A percentile compares a stretch with the other conserved stretches of the same genome.
Conservation (phyloP, 2,888 invertebrate genomes). For the Lithosia quadra region DNA sequence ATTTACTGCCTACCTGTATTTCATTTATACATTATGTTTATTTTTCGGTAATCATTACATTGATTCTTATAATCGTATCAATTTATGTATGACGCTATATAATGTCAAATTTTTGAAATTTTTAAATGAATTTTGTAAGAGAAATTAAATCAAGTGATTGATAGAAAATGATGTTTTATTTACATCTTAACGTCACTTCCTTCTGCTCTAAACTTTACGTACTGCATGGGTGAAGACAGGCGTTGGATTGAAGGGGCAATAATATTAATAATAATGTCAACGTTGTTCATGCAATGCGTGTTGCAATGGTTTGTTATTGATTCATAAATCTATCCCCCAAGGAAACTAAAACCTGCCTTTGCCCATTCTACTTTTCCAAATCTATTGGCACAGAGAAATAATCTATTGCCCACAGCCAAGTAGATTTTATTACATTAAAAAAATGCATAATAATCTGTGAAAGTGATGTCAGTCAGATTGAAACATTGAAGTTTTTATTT, state of each 20-base stretch:
- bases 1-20: slow-evolving; percentile 82
- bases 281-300: no score
- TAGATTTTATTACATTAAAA: not conserved
- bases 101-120: slow-evolving; percentile 86
- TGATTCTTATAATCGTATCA: slow-evolving; percentile 83
- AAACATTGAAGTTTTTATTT: not conserved
- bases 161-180: slow-evolving; percentile 78
- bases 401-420: not conserved
- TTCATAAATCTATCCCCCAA: no score
- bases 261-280: no score
- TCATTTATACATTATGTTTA: slow-evolving; percentile 79
- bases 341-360: not conserved
- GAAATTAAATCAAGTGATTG: slow-evolving; percentile 85
- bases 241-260: no score
- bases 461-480: slow-evolving; percentile 4
- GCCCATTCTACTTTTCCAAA: not conserved
- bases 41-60: slow-evolving; percentile 80
- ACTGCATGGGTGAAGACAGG: not conserved
- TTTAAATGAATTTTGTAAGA: slow-evolving; percentile 86
- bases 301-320: no score
- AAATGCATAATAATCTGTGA: not conserved
- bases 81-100: slow-evolving; percentile 86
- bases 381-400: not conserved
- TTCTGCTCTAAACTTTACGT: not conserved
- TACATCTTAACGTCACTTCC: slow-evolving; percentile 21